Evolutionary conservation across 2,888 invertebrate species (phyloP).

Genomic region (Sesia apiformis): DNA sequence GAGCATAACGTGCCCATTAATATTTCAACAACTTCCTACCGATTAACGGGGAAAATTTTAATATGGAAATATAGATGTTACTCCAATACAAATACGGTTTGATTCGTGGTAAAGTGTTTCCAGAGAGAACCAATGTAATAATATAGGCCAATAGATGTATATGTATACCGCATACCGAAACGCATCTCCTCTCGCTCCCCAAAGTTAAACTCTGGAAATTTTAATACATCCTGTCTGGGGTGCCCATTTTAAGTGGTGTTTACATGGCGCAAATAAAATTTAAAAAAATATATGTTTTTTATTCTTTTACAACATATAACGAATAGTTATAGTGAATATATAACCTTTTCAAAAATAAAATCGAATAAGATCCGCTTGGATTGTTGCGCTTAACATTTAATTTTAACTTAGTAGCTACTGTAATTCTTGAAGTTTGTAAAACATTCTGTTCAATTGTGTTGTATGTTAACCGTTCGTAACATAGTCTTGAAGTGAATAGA

Average conservation of each 20-base stretch:
- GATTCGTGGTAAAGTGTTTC: conserved; percentile 16
- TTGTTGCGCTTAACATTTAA: no score
- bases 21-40: conserved; percentile 65
- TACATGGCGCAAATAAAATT: background rate
- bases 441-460: no score
- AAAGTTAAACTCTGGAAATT: conserved; percentile 58
- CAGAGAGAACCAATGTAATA: conserved; percentile 27
- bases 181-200: conserved; percentile 45
- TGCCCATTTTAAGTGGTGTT: conserved; percentile 3
- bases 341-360: no score
- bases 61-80: conserved; percentile 18
- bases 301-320: no score
- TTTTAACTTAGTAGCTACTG: no score
- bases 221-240: conserved; percentile 47
- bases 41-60: conserved; percentile 34
- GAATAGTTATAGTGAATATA: no score
- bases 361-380: no score
- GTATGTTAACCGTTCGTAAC: no score
- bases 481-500: no score
- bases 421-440: no score
- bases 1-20: conserved; percentile 66
- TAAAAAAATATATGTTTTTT: no score
- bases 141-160: conserved; percentile 15
- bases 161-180: conserved; percentile 37
- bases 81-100: conserved; percentile 14